phyloP scores from a whole-genome alignment of 2,888 invertebrate genomes.

The Acanthosepion lycidas region DNA sequence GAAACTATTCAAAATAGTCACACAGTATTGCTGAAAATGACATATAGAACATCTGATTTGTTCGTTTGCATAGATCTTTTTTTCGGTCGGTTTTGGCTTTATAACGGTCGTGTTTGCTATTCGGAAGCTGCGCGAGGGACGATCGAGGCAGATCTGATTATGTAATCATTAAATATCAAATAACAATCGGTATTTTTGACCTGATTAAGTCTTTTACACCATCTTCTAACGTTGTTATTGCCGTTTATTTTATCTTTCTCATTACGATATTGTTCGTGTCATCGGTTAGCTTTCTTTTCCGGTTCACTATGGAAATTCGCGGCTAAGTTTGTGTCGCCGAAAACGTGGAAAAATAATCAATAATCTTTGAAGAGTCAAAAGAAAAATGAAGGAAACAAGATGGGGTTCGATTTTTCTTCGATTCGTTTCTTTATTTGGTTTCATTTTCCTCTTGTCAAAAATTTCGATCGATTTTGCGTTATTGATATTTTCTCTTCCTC shows the following conservation, averaged over 20 bases:
- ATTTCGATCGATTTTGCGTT: not conserved
- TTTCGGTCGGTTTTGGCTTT: not conserved
- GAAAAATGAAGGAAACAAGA: not conserved
- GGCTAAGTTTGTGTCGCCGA: not conserved
- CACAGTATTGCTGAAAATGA: not conserved
- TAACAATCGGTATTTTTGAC: constrained; percentile 16
- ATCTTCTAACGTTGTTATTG: not conserved
- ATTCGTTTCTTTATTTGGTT: not conserved
- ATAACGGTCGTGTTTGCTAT: not conserved
- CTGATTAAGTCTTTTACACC: not conserved
- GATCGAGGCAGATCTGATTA: not conserved
- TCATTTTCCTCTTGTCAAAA: not conserved
- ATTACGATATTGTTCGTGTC: not conserved
- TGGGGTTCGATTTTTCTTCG: not conserved
- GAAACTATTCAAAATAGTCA: not conserved
- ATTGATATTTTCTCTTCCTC: not conserved
- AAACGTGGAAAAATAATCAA: not conserved
- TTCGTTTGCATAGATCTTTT: not conserved
- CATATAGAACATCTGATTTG: not conserved
- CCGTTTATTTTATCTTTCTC: not conserved
- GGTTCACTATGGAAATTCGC: not conserved
- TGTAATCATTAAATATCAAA: not conserved
- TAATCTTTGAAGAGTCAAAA: not conserved
- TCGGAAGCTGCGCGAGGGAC: not conserved
- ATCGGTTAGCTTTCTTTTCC: not conserved